Evolutionary conservation across 1,140 invertebrate species (phyloP).

Genomic region (Cryptotermes secundus): DNA sequence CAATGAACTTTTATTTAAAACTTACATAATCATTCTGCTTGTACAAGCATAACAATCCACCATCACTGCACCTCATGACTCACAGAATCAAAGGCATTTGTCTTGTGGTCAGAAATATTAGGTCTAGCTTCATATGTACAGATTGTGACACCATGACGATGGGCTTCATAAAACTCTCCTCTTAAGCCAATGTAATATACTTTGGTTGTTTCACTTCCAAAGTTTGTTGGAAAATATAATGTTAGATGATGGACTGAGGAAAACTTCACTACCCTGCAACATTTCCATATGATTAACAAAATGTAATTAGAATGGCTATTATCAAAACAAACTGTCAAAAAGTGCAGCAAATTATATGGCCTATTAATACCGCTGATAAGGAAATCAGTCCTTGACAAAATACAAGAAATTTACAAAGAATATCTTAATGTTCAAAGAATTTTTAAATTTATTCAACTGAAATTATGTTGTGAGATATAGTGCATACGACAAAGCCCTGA

Average conservation of each 20-base stretch:
- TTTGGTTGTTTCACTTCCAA: conserved; percentile 77
- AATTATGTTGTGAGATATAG: too few relatives aligned
- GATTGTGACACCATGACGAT: conserved; percentile 85
- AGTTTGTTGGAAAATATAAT: conserved; percentile 86
- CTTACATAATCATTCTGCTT: not conserved
- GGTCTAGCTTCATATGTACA: conserved; percentile 85
- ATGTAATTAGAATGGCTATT: not conserved
- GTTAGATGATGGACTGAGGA: conserved; percentile 84
- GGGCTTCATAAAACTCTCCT: conserved; percentile 84
- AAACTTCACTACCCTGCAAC: conserved; percentile 82
- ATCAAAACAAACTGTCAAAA: conserved; percentile 22
- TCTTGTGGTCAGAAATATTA: conserved; percentile 81
- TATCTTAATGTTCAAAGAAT: not conserved
- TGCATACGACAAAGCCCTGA: too few relatives aligned
- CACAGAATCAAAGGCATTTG: conserved; percentile 54
- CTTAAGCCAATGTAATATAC: conserved; percentile 95
- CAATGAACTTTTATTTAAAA: not conserved
- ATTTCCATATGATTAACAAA: conserved; percentile 18
- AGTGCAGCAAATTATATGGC: not conserved
- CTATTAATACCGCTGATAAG: not conserved
- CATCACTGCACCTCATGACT: conserved; percentile 25
- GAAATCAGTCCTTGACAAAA: not conserved
- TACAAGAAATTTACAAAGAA: too few relatives aligned
- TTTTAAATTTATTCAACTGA: not conserved
- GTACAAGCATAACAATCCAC: not conserved